Base-by-base conservation (phyloP, 2,113 vertebrate species). In the Pangasianodon gigas region DNA sequence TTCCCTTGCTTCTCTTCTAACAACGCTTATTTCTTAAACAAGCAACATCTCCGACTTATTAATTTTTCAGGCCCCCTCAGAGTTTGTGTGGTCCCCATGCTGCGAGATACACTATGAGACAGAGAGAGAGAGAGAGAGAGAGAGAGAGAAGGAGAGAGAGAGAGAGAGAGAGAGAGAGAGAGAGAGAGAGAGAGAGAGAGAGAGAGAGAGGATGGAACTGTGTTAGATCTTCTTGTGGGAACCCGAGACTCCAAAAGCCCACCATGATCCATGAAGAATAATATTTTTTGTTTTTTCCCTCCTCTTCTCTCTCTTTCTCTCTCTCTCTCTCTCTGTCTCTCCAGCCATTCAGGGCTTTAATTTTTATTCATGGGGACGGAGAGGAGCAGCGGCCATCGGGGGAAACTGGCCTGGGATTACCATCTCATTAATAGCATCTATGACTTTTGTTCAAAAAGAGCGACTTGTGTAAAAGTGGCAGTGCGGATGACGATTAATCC, bases 401-500 rank as follows among this genome's bases (percentile, higher is more conserved):
- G 98, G 98, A 99, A 99, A 98, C 98, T 98, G 98, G 98, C 98
- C 97, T 97, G 96, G 98, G 98, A 99, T 99, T 99, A 99, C 97
- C 98, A 99, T 99, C 98, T 99, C 98, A 99, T 99, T 99, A 99
- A 99, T 98, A 98, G 98, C 97, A 98, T 97, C 98, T 98, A 98
- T 99, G 98, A 99, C 98, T 99, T 99, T 98, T 99, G 98, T 99
- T 99, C 98, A 99, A 99, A 99, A 99, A 99, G 98, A 89, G 97
- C 97, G 97, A 98, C 98, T 99, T 99, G 98, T 98, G 98, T 98
- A 98, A 98, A 87, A 99, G 98, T 99, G 98, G 98, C 98, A 97
- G 98, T 98, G 98, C 97, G 98, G 97, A 98, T 97, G 98, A 98
- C 96, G 96, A 95, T 94, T 99, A 99, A 99, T 99, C 98, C 98